phyloP scores from a whole-genome alignment of 2,113 vertebrate species.

The Bucco capensis region DNA sequence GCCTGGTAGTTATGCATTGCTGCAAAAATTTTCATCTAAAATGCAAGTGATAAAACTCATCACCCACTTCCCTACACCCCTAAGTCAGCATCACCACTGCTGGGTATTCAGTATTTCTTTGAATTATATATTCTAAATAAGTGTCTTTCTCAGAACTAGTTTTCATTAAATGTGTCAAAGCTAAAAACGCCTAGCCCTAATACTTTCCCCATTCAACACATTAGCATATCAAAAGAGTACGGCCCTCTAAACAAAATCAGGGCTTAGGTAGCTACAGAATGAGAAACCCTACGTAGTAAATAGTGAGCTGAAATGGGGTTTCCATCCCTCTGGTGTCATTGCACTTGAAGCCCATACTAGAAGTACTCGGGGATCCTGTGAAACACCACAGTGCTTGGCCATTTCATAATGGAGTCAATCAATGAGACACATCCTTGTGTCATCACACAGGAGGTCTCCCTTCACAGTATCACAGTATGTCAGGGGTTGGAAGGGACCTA shows the following conservation, averaged over 20 bases:
- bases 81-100: background rate
- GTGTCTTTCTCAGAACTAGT: background rate
- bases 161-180: background rate
- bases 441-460: background rate
- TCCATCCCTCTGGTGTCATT: fast-evolving
- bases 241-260: background rate
- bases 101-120: background rate
- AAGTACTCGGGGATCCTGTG: background rate
- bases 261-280: background rate
- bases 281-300: background rate
- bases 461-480: too few species aligned
- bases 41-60: background rate
- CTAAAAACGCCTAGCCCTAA: too few species aligned
- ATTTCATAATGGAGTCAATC: fast-evolving
- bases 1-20: background rate
- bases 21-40: background rate
- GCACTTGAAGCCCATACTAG: fast-evolving
- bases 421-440: background rate
- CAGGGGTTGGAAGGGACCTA: too few species aligned
- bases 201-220: background rate
- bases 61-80: too few species aligned
- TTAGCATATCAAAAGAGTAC: background rate
- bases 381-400: fast-evolving
- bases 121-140: background rate
- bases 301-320: background rate